These are phyloP conservation scores for Megaceryle torquata DNA, from an alignment of 2,113 vertebrate species.

Conservation along the genomic window DNA sequence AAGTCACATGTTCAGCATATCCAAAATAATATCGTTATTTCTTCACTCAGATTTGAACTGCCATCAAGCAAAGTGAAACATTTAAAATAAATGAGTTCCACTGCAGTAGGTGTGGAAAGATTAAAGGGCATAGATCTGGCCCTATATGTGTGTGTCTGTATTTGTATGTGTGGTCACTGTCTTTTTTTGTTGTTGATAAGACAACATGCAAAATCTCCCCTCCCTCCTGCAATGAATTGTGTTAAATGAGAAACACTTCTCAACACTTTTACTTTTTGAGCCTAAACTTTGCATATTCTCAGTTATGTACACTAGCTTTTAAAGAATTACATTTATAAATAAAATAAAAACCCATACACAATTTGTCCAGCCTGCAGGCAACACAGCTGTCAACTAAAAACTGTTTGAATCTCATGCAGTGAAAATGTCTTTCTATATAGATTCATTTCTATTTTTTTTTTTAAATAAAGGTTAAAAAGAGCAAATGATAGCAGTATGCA, in stretches of 20 bases:
- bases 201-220: neutral
- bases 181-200: neutral
- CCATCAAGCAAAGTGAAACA: neutral
- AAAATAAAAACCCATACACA: neutral
- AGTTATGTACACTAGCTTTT: neutral
- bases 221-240: fast-evolving
- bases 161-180: neutral
- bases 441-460: neutral
- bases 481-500: neutral
- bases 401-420: neutral
- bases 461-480: neutral
- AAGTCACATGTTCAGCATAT: neutral
- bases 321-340: constrained; percentile 13
- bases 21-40: neutral
- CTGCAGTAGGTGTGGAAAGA: neutral
- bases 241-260: neutral
- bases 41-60: neutral
- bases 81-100: neutral
- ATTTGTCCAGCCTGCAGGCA: neutral
- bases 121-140: neutral
- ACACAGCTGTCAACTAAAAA: neutral
- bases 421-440: constrained; percentile 18
- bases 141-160: neutral
- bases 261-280: neutral
- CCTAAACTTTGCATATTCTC: neutral